These are phyloP conservation scores for Hecatera dysodea DNA, from an alignment of 2,888 invertebrate species.

Conservation along the genomic window DNA sequence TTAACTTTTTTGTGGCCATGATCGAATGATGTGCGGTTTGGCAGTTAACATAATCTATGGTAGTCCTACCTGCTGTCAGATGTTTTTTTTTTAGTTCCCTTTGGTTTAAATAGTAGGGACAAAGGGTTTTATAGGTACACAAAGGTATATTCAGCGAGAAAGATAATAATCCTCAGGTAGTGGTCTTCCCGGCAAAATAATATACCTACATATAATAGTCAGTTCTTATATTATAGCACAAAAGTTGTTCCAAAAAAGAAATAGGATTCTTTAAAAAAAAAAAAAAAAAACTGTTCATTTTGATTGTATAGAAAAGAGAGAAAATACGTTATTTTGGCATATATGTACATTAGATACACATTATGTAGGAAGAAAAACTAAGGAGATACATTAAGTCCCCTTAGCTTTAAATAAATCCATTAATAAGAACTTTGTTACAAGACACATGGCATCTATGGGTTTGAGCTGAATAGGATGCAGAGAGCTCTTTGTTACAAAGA, in stretches of 20 bases:
- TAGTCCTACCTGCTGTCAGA: conserved; percentile 38
- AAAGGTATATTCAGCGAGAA: neutral
- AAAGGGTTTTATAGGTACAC: neutral
- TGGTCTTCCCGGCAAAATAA: neutral
- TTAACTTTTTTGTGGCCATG: conserved; percentile 46
- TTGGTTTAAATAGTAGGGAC: conserved; percentile 8
- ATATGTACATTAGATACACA: too few relatives aligned
- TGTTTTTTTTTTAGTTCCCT: conserved; percentile 24
- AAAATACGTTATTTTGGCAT: too few relatives aligned
- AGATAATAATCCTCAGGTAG: neutral
- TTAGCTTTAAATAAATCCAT: too few relatives aligned
- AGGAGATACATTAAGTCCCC: too few relatives aligned
- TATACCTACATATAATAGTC: too few relatives aligned
- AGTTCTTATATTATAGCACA: neutral
- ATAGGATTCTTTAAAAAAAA: too few relatives aligned
- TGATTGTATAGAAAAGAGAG: too few relatives aligned
- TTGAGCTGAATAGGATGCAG: neutral
- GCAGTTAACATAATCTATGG: conserved; percentile 19
- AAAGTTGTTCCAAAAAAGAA: too few relatives aligned
- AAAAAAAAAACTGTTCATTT: too few relatives aligned
- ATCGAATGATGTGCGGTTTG: conserved; percentile 25
- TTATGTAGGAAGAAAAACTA: too few relatives aligned
- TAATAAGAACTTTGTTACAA: neutral
- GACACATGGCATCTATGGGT: neutral
- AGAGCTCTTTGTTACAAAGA: conserved; percentile 1